Conservation (phyloP, 1,140 invertebrate genomes). For the Lordiphosa collinella region DNA sequence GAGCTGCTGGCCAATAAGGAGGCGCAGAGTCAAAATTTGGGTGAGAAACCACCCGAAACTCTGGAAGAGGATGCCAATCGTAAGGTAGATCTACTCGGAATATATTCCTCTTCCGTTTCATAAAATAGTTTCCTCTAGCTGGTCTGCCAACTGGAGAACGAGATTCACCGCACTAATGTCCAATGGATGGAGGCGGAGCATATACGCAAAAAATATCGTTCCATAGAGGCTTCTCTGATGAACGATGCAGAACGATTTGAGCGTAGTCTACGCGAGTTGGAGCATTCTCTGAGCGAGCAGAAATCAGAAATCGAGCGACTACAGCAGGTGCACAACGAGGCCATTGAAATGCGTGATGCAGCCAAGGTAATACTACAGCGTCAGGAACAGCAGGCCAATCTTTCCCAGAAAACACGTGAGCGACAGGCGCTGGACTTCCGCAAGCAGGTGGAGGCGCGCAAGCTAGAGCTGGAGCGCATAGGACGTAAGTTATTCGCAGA, state of each 20-base stretch:
- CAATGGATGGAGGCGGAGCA: constrained; percentile 90
- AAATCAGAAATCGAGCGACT: constrained; percentile 86
- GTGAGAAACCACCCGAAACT: constrained; percentile 80
- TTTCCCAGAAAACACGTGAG: constrained; percentile 83
- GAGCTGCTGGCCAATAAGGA: constrained; percentile 80
- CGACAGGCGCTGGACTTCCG: constrained; percentile 83
- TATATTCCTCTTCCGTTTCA: background rate
- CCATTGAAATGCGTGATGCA: constrained; percentile 84
- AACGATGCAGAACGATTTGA: constrained; percentile 87
- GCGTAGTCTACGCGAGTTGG: constrained; percentile 85
- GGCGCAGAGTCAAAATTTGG: constrained; percentile 74
- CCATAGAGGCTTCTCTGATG: constrained; percentile 85
- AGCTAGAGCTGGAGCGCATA: constrained; percentile 85
- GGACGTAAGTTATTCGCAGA: constrained; percentile 86
- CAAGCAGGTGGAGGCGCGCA: constrained; percentile 85
- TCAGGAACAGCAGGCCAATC: constrained; percentile 84
- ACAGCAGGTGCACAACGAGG: constrained; percentile 84
- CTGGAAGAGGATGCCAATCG: constrained; percentile 80
- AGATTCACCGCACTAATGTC: constrained; percentile 87
- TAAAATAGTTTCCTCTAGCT: constrained; percentile 79
- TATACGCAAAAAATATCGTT: constrained; percentile 87
- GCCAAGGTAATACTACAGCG: constrained; percentile 84
- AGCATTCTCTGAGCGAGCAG: constrained; percentile 84
- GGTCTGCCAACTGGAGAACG: constrained; percentile 86
- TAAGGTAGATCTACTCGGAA: constrained; percentile 37